Percentiles rank a stretch among this genome's conserved stretches.
These are phyloP conservation scores for Gobiocypris rarus DNA, from an alignment of 2,113 vertebrate genomes.

Conservation along the genomic window DNA sequence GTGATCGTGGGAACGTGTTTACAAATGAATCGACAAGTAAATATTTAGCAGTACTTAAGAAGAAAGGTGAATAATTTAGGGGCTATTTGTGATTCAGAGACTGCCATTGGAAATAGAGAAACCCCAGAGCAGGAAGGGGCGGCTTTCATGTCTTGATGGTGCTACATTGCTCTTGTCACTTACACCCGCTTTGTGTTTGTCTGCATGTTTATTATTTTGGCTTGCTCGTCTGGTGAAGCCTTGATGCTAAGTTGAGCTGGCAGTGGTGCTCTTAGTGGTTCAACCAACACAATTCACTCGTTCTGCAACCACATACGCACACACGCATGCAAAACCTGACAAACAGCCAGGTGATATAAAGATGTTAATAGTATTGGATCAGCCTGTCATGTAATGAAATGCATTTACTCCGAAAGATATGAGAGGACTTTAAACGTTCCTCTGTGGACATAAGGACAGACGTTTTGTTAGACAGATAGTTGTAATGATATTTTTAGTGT, in stretches of 20 bases:
- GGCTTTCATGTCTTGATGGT: conserved; percentile 45
- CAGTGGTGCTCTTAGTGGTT: conserved; percentile 21
- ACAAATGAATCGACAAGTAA: conserved; percentile 64
- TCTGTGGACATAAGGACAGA: neutral
- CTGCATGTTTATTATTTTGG: conserved; percentile 39
- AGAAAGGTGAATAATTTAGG: conserved; percentile 56
- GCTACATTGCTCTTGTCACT: conserved; percentile 27
- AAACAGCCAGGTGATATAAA: conserved; percentile 40
- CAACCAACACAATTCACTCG: neutral
- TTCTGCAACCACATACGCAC: conserved; percentile 21
- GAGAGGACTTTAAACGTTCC: conserved; percentile 27
- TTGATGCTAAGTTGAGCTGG: conserved; percentile 42
- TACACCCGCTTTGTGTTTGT: conserved; percentile 35
- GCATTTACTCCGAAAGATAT: conserved; percentile 30
- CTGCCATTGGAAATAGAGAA: conserved; percentile 31
- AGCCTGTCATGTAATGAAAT: conserved; percentile 37
- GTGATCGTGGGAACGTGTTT: conserved; percentile 48
- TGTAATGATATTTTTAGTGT: conserved; percentile 43
- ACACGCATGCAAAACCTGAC: conserved; percentile 26
- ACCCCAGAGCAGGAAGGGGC: conserved; percentile 30
- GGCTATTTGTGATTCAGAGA: conserved; percentile 22
- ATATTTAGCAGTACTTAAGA: conserved; percentile 60
- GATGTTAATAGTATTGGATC: conserved; percentile 31
- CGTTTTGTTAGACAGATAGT: conserved; percentile 26
- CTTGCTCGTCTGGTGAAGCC: neutral